Conservation (phyloP, 2,113 vertebrate genomes). For the Myrmophylax atrothorax region DNA sequence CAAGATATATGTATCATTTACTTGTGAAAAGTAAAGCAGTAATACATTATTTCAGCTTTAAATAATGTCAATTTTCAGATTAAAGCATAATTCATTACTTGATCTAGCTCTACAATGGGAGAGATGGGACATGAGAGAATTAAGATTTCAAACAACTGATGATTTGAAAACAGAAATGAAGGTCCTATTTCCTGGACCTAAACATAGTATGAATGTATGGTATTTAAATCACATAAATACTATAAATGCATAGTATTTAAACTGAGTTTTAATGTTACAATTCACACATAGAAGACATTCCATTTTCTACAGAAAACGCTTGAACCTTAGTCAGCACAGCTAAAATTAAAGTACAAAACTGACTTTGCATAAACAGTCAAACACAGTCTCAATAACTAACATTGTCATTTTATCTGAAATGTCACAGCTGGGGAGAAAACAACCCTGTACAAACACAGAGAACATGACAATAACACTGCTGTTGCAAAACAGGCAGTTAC, state of each 20-base stretch:
- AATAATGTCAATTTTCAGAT: background rate
- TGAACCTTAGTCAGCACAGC: background rate
- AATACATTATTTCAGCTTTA: background rate
- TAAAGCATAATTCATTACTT: background rate
- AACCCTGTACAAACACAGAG: background rate
- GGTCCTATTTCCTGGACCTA: background rate
- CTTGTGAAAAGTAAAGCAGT: background rate
- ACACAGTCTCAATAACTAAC: background rate
- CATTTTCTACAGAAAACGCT: background rate
- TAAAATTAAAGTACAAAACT: background rate
- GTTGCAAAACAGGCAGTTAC: background rate
- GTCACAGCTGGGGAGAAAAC: background rate
- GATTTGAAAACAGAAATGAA: background rate
- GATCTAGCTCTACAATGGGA: background rate
- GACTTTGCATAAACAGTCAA: background rate
- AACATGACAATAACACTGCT: background rate
- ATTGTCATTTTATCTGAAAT: background rate
- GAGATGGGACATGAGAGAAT: background rate
- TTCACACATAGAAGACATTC: background rate
- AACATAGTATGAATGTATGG: background rate
- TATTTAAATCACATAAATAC: background rate
- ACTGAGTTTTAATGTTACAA: background rate
- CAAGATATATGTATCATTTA: background rate
- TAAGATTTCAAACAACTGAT: background rate
- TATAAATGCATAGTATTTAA: background rate